Conservation (phyloP, 1,140 invertebrate species). For the Leptonema lineaticorne region DNA sequence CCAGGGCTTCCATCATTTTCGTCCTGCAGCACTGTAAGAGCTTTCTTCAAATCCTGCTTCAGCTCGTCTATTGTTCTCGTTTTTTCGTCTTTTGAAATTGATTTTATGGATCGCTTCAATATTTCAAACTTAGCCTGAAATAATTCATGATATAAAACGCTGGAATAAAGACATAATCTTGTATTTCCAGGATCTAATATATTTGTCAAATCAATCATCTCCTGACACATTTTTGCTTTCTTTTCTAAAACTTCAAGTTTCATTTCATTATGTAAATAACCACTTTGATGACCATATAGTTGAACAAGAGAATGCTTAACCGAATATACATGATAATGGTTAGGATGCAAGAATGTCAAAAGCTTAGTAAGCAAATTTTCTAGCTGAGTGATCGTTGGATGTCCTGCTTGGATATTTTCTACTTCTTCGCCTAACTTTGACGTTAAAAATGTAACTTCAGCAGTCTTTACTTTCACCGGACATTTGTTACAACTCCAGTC, state of each 20-base stretch:
- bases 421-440: slow-evolving; percentile 74
- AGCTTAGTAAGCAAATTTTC: slow-evolving; percentile 65
- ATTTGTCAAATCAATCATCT: slow-evolving; percentile 63
- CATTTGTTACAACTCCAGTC: slow-evolving; percentile 76
- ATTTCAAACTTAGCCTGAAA: slow-evolving; percentile 59
- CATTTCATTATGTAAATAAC: slow-evolving; percentile 57
- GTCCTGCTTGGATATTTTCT: slow-evolving; percentile 62
- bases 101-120: slow-evolving; percentile 54
- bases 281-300: slow-evolving; percentile 67
- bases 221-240: slow-evolving; percentile 67
- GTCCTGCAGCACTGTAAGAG: slow-evolving; percentile 47
- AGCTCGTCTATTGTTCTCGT: slow-evolving; percentile 46
- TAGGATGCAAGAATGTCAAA: slow-evolving; percentile 69
- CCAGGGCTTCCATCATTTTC: slow-evolving; percentile 52
- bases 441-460: slow-evolving; percentile 59
- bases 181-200: slow-evolving; percentile 69
- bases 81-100: slow-evolving; percentile 45
- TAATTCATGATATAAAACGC: slow-evolving; percentile 71
- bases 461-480: slow-evolving; percentile 57
- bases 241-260: slow-evolving; percentile 61
- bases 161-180: slow-evolving; percentile 68
- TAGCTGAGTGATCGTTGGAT: slow-evolving; percentile 59
- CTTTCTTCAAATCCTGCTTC: slow-evolving; percentile 46
- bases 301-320: slow-evolving; percentile 79
- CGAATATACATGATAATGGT: slow-evolving; percentile 79